Evolutionary conservation across 2,888 invertebrate genomes (phyloP).

Genomic region (Drosophila pseudotalamancana): DNA sequence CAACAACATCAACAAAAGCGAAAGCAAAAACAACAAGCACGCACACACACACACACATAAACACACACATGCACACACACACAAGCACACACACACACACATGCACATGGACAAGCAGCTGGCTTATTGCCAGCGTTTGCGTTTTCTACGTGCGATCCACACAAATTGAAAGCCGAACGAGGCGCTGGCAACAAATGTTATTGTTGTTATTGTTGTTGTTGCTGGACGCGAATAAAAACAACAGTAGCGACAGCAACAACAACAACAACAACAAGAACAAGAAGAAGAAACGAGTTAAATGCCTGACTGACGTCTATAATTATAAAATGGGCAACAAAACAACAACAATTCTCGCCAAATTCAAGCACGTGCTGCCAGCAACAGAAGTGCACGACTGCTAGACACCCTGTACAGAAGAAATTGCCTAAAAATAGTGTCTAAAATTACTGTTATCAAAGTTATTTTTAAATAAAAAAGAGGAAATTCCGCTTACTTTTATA

Average conservation of each 20-base stretch:
- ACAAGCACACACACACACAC: conserved; percentile 11
- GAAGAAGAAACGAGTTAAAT: conserved; percentile 71
- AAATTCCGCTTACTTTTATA: no score
- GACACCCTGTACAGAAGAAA: background rate
- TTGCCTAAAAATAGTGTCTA: background rate
- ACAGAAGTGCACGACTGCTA: background rate
- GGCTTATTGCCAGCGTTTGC: conserved; percentile 16
- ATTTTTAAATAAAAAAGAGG: no score
- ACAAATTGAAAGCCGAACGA: conserved; percentile 73
- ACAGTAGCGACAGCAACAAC: no score
- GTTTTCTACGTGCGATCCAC: conserved; percentile 59
- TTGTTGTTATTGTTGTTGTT: conserved; percentile 50
- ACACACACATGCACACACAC: no score
- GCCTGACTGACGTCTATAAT: conserved; percentile 79
- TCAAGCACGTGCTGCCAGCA: conserved; percentile 57
- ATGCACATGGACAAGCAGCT: conserved; percentile 12
- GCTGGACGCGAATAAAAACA: conserved; percentile 1
- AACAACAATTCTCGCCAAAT: conserved; percentile 58
- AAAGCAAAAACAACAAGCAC: conserved; percentile 27
- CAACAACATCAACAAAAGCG: conserved; percentile 50
- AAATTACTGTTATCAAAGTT: background rate
- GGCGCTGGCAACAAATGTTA: conserved; percentile 62
- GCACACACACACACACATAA: conserved; percentile 23
- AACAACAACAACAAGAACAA: conserved; percentile 43
- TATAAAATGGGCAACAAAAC: conserved; percentile 65